Base-by-base conservation (phyloP, 1,140 invertebrate genomes). In the Drosophila navojoa region DNA sequence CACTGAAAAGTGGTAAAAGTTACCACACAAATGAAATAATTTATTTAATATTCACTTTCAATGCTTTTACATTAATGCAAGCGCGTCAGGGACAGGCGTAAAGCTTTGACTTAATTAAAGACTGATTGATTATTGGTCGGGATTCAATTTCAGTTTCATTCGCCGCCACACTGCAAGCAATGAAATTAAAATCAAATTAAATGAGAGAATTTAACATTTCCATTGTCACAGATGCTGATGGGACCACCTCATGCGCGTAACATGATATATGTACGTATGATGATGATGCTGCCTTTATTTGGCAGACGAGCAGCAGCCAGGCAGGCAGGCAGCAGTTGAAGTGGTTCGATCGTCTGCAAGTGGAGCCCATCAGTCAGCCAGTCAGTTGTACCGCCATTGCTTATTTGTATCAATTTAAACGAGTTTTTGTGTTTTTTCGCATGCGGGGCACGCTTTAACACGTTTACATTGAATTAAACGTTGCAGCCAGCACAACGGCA, bases 391-490 rank as follows among this genome's bases (percentile, higher is more conserved):
- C 53, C 11, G 52, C 40, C 63, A 62, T 63, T 67, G 49, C 58
- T 71, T 75, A 71, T 71, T 71, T 75, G 72, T 64, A 64, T 71
- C 71, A 70, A 71, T 75, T 75, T 63, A 78, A 74, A 71, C 64
- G 44, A 42, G 69, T 76, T 86, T 69, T 60, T 63, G 47, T 75
- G 59, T 76, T 82, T 52, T 79, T 79, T 67, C 58, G 84, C 76
- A 77, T 72, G 69, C 84, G 50, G 76, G 50, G 47, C 62, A 86
- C 79, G 77, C 82, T 82, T 86, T 82, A 89, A 81, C 82, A 77
- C 82, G 76, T 87, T 86, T 79, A 82, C 84, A 86, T 87, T 87
- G 82, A 86, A 87, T 89, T 86, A 79, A 87, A 86, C 64, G 76
- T 75, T 77, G 67, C 57, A 70, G 71, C 67, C 47, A 64, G 38